Percentiles rank a stretch among this genome's conserved stretches.
Conservation (phyloP, 1,140 invertebrate genomes). For the Pseudomyrmex concolor region DNA sequence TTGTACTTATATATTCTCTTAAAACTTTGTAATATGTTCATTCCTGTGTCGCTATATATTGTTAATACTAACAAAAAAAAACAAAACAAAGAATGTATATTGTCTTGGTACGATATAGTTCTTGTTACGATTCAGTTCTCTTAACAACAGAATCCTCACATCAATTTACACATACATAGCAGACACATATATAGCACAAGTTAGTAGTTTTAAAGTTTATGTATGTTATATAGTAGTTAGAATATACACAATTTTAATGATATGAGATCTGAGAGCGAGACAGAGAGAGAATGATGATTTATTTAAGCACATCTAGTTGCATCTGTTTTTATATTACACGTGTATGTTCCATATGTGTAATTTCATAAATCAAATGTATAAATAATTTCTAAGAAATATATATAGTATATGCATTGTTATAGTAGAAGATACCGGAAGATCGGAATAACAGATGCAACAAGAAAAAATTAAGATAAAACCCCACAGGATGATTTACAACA, state of each 20-base stretch:
- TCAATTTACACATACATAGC: conserved; percentile 10
- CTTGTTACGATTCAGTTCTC: conserved; percentile 23
- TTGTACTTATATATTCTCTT: no score
- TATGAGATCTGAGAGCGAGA: conserved; percentile 12
- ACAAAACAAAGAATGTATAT: no score
- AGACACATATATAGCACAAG: conserved; percentile 22
- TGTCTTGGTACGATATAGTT: conserved; percentile 18
- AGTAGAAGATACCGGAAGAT: background rate
- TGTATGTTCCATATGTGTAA: background rate
- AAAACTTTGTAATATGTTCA: no score
- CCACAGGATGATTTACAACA: conserved; percentile 22
- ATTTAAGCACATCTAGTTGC: conserved; percentile 27
- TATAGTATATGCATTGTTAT: no score
- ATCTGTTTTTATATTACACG: conserved; percentile 22
- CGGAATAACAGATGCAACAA: conserved; percentile 36
- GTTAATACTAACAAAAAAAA: no score
- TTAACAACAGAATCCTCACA: conserved; percentile 24
- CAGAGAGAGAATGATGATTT: conserved; percentile 27
- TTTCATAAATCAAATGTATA: background rate
- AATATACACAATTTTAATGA: conserved; percentile 34
- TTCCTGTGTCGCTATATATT: no score
- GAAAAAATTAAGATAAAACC: conserved; percentile 24
- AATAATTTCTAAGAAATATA: background rate
- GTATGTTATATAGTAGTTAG: conserved; percentile 27
- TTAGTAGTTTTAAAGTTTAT: conserved; percentile 36